phyloP scores from a whole-genome alignment of 2,888 invertebrate genomes.

The Zygogramma bicolorata region DNA sequence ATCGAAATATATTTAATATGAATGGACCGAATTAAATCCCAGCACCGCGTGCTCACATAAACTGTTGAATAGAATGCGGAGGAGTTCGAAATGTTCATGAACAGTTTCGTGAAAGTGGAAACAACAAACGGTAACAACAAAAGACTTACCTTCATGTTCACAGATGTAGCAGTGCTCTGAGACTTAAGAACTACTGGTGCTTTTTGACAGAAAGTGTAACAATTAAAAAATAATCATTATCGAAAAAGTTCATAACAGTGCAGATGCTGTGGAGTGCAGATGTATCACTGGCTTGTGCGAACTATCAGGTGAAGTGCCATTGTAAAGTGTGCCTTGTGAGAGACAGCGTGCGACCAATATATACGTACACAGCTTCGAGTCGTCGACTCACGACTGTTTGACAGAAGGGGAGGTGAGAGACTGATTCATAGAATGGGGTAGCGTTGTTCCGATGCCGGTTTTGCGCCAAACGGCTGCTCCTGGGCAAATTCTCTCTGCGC shows the following conservation, averaged over 20 bases:
- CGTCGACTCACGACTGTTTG: conserved; percentile 58
- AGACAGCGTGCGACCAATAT: conserved; percentile 41
- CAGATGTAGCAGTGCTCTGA: conserved; percentile 2
- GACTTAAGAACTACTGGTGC: conserved; percentile 21
- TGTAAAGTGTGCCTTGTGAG: conserved; percentile 40
- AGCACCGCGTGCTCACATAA: neutral
- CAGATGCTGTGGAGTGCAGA: conserved; percentile 20
- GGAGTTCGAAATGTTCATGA: neutral
- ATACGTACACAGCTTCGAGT: conserved; percentile 58
- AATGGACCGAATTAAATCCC: neutral
- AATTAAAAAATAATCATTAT: conserved; percentile 19
- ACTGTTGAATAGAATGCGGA: neutral
- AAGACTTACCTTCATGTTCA: conserved; percentile 16
- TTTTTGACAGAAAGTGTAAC: conserved; percentile 13
- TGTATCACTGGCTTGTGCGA: conserved; percentile 43
- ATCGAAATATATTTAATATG: neutral
- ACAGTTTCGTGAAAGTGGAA: neutral
- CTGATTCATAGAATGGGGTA: conserved; percentile 61
- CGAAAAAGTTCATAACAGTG: conserved; percentile 33
- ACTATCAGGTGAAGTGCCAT: conserved; percentile 54
- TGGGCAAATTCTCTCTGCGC: conserved; percentile 56
- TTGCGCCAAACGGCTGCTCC: conserved; percentile 63
- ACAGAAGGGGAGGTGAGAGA: conserved; percentile 61
- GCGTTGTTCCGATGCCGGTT: conserved; percentile 59
- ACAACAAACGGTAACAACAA: neutral